Percentiles rank a stretch among this genome's conserved stretches.
phyloP scores from a whole-genome alignment of 2,888 invertebrate species.

The Escarpia spicata region DNA sequence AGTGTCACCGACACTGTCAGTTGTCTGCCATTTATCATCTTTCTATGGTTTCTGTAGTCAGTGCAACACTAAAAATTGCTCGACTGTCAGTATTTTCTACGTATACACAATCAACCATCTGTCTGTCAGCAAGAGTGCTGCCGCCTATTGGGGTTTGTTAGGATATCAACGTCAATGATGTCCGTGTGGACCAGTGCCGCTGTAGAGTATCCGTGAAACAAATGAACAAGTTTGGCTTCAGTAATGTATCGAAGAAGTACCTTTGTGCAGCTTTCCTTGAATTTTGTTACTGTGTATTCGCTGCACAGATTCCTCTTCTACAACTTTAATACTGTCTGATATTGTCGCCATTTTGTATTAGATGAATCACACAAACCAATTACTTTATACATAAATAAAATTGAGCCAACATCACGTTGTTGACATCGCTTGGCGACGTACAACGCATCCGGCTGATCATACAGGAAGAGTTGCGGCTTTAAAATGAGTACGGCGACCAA shows the following conservation, averaged over 20 bases:
- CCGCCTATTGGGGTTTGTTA: too few relatives aligned
- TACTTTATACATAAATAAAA: background rate
- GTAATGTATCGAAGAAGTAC: constrained; percentile 38
- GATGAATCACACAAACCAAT: background rate
- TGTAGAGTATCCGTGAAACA: background rate
- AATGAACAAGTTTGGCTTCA: constrained; percentile 6
- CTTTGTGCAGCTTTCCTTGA: constrained; percentile 59
- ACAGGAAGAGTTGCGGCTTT: constrained; percentile 1
- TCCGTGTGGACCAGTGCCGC: background rate
- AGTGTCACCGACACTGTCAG: too few relatives aligned
- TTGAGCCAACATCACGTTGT: constrained; percentile 20
- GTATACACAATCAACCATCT: too few relatives aligned
- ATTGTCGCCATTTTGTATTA: constrained; percentile 42
- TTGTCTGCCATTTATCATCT: too few relatives aligned
- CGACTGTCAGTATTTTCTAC: too few relatives aligned
- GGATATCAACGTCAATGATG: background rate
- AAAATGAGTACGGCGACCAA: background rate
- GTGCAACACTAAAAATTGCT: too few relatives aligned
- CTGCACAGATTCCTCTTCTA: constrained; percentile 54
- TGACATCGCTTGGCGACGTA: constrained; percentile 22
- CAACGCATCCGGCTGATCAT: background rate
- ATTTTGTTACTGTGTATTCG: constrained; percentile 53
- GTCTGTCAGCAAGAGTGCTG: too few relatives aligned
- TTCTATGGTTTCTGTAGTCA: too few relatives aligned
- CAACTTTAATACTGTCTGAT: constrained; percentile 58